Percentiles rank a stretch among this genome's conserved stretches.
Evolutionary conservation across 1,140 invertebrate genomes (phyloP).

Genomic region (Solenopsis fugax): DNA sequence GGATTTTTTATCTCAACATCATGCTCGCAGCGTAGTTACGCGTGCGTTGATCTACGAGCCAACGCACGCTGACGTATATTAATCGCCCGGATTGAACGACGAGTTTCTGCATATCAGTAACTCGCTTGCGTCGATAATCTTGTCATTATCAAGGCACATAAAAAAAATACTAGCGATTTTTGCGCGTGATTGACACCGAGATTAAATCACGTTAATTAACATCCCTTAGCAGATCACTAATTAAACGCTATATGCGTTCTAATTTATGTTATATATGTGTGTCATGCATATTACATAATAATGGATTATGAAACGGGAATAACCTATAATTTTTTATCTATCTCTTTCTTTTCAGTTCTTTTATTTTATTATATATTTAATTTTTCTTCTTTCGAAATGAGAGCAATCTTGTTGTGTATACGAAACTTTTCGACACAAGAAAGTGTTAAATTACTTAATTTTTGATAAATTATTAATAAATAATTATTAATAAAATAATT

Average conservation of each 20-base stretch:
- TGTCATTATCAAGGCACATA: not conserved
- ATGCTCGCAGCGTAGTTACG: constrained; percentile 24
- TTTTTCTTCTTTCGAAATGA: not conserved
- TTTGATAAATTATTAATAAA: not conserved
- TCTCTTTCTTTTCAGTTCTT: not conserved
- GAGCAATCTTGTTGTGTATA: not conserved
- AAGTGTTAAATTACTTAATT: not conserved
- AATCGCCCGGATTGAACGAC: constrained; percentile 28
- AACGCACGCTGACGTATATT: constrained; percentile 44
- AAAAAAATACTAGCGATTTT: constrained; percentile 18
- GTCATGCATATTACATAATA: constrained; percentile 20
- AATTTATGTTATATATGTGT: constrained; percentile 13
- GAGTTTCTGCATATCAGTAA: constrained; percentile 40
- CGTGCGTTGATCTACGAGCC: constrained; percentile 56
- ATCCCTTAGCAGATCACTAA: constrained; percentile 13
- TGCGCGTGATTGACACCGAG: not conserved
- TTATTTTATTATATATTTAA: not conserved
- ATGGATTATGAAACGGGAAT: not conserved
- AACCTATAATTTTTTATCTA: not conserved
- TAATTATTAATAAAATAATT: not conserved
- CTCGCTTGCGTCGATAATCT: not conserved
- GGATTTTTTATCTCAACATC: constrained; percentile 47
- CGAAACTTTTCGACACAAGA: not conserved
- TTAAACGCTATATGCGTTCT: constrained; percentile 21
- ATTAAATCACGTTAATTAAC: constrained; percentile 34